phyloP scores from a whole-genome alignment of 2,888 invertebrate species.

The Maniola hyperantus region DNA sequence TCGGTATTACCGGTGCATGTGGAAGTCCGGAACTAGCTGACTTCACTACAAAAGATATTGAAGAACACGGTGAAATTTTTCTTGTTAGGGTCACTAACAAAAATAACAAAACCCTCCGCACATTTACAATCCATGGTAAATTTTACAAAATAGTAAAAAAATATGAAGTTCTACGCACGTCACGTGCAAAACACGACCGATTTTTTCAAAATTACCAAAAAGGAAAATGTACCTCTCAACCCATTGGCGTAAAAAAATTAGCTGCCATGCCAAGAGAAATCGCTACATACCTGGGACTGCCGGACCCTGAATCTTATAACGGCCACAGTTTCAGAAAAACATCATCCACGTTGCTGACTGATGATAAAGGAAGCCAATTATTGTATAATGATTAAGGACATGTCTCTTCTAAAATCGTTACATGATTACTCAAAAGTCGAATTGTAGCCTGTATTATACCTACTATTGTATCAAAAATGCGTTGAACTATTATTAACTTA shows the following conservation, averaged over 20 bases:
- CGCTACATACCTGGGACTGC: conserved; percentile 9
- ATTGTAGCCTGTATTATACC: too few relatives aligned
- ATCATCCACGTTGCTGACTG: neutral
- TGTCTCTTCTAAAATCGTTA: neutral
- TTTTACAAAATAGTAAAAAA: conserved; percentile 14
- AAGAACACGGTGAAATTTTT: conserved; percentile 11
- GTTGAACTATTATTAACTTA: neutral
- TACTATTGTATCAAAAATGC: neutral
- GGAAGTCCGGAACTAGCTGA: neutral
- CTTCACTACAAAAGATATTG: neutral
- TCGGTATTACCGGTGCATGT: conserved; percentile 6
- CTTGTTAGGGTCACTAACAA: conserved; percentile 1
- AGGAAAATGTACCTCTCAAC: conserved; percentile 15
- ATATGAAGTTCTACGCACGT: conserved; percentile 8
- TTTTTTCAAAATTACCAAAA: conserved; percentile 17
- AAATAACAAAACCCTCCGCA: neutral
- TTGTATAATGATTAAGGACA: neutral
- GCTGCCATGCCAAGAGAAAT: neutral
- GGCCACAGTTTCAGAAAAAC: conserved; percentile 8
- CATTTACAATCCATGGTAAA: conserved; percentile 14
- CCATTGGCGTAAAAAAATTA: conserved; percentile 12
- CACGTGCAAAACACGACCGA: conserved; percentile 2
- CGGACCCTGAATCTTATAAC: neutral
- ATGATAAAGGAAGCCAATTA: conserved; percentile 4
- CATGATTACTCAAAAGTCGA: neutral